Base-by-base conservation (phyloP, 2,888 invertebrate genomes). In the Tiliacea aurago region DNA sequence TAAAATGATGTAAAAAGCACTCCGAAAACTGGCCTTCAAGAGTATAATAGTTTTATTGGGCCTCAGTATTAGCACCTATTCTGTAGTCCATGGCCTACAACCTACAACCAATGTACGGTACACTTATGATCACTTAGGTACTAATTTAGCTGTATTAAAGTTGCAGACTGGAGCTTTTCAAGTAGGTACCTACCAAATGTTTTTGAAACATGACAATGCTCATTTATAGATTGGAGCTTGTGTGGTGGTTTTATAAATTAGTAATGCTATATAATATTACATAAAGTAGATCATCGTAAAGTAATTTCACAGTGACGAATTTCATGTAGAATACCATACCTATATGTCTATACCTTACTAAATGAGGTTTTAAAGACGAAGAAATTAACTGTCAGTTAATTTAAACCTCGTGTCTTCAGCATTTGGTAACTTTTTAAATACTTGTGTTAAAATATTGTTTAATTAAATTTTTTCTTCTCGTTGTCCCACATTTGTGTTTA, bases 31-130 rank as follows among this genome's bases (percentile, higher is more conserved):
- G 70, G 65, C 67, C 71, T 70, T 53, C 53, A 53, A 56, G 23
- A 72, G 49, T 45, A 41, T 61, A 51, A 64, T 70, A 75, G 11
- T 43, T 53, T 66, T 62, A 51, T 61, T 53, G 28, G 73, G 64
- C 61, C 59, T 73, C 7, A n/a, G 47, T 83, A 73, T 66, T 65
- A 67, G 70, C 68, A 68, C 72, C 55, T 75, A 66, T 64, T 70
- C 64, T 28, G 70, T 81, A 76, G 68, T 73, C 53, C 70, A 80
- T 67, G 85, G 84, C 85, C 84, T 84, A 86, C 76, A 56, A 49
- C 86, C 84, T 84, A 86, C 76, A 56, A 49, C 63, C 55, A 64
- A 68, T 62, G 68, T 63, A 75, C 65, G 78, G 81, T 73, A 71
- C 76, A 83, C 75, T 61, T 70, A 49, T 56, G 70, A 67, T 71